A percentile compares a stretch with the other conserved stretches of the same genome.
Evolutionary conservation across 1,140 invertebrate genomes (phyloP).

Genomic region (Dendrolimus kikuchii): DNA sequence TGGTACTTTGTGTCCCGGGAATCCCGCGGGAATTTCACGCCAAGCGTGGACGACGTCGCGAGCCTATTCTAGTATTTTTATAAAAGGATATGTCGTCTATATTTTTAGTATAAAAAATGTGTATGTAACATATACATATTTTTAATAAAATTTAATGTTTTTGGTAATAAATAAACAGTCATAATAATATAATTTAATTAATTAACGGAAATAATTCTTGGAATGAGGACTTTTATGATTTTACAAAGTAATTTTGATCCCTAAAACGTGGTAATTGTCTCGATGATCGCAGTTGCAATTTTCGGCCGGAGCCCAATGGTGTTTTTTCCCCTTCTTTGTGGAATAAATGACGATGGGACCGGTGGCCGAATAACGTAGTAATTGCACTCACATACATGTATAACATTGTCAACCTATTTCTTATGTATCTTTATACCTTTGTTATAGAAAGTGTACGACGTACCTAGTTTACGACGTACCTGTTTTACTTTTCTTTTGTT

Average conservation of each 20-base stretch:
- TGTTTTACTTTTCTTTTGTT: too few relatives aligned
- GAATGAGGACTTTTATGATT: neutral
- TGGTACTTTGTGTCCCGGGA: too few relatives aligned
- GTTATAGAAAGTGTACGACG: neutral
- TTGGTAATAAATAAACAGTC: too few relatives aligned
- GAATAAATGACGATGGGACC: slow-evolving; percentile 13
- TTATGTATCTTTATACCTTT: neutral
- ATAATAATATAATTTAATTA: too few relatives aligned
- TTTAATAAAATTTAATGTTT: too few relatives aligned
- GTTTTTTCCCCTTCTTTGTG: slow-evolving; percentile 24
- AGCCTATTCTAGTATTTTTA: too few relatives aligned
- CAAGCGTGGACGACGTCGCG: too few relatives aligned
- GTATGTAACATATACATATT: too few relatives aligned
- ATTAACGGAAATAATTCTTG: neutral
- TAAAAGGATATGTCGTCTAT: too few relatives aligned
- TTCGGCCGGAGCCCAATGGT: slow-evolving; percentile 26
- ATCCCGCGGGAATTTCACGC: too few relatives aligned
- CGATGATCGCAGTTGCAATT: slow-evolving; percentile 40
- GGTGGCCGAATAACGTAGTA: slow-evolving; percentile 23
- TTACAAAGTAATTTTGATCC: slow-evolving; percentile 16
- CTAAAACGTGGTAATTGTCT: slow-evolving; percentile 50
- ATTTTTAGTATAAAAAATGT: too few relatives aligned
- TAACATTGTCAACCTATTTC: slow-evolving; percentile 8
- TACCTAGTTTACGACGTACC: too few relatives aligned
- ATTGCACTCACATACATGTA: slow-evolving; percentile 25